These are phyloP conservation scores for Leptinotarsa texana DNA, from an alignment of 1,140 invertebrate species.

Conservation along the genomic window DNA sequence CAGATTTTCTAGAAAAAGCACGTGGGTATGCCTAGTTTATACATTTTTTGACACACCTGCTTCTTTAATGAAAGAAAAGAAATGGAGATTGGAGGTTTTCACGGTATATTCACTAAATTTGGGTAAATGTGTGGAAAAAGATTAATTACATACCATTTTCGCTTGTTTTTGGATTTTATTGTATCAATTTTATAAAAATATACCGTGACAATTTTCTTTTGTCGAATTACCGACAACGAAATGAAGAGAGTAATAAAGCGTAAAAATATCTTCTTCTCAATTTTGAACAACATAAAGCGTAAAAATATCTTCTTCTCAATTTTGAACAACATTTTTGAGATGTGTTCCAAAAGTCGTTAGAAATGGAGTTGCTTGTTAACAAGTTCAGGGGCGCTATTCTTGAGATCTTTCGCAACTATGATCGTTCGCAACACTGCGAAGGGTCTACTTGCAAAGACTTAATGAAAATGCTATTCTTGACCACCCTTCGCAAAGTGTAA, in stretches of 20 bases:
- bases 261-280: constrained; percentile 5
- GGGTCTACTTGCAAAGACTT: too few species aligned
- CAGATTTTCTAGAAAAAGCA: constrained; percentile 23
- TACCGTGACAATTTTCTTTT: background rate
- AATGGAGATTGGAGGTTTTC: background rate
- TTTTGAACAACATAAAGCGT: background rate
- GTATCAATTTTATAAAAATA: background rate
- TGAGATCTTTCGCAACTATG: too few species aligned
- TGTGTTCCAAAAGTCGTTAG: too few species aligned
- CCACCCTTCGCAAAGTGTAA: too few species aligned
- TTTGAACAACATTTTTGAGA: background rate
- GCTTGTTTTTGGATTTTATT: background rate
- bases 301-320: constrained; percentile 3
- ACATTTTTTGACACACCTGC: background rate
- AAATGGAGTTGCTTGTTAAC: too few species aligned
- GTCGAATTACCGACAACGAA: background rate
- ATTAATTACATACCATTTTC: background rate
- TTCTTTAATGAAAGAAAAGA: background rate
- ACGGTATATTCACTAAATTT: background rate
- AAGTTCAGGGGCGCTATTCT: too few species aligned
- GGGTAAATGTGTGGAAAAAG: background rate
- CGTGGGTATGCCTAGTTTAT: constrained; percentile 30
- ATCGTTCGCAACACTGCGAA: too few species aligned
- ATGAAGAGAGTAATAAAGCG: background rate
- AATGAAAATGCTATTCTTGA: too few species aligned